These are phyloP conservation scores for Brachyistius frenatus DNA, from an alignment of 2,113 vertebrate genomes.

Conservation along the genomic window DNA sequence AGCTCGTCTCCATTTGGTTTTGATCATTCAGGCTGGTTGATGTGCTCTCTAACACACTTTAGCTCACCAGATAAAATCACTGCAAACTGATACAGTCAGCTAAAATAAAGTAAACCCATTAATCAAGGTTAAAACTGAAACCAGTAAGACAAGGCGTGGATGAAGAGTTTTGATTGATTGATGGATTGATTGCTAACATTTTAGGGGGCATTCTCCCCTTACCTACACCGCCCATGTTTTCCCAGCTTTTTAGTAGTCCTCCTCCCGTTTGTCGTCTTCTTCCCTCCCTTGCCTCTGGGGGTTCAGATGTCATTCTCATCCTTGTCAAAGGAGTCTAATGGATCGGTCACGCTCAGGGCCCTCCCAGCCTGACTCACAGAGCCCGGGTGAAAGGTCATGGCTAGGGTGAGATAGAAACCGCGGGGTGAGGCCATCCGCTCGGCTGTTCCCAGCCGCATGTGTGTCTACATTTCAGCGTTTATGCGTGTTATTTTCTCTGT, in stretches of 20 bases:
- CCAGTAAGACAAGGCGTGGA: background rate
- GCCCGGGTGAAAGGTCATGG: conserved; percentile 62
- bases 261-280: conserved; percentile 55
- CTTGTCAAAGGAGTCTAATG: conserved; percentile 82
- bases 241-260: conserved; percentile 41
- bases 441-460: conserved; percentile 53
- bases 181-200: conserved; percentile 8
- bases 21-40: background rate
- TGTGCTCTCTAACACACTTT: background rate
- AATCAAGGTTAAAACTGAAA: background rate
- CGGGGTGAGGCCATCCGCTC: conserved; percentile 65
- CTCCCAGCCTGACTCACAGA: conserved; percentile 76
- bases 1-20: background rate
- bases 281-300: conserved; percentile 67
- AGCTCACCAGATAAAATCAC: conserved; percentile 13
- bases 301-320: conserved; percentile 85
- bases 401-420: conserved; percentile 69
- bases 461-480: conserved; percentile 31
- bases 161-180: background rate
- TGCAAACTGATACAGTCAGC: background rate
- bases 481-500: conserved; percentile 74
- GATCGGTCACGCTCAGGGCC: conserved; percentile 78
- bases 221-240: background rate
- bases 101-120: conserved; percentile 6
- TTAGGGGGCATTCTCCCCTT: conserved; percentile 6